Evolutionary conservation across 23 tunicate species (phyloP), one percentile per base, ranked within the genome.

Genomic region (Trididemnum miniatum): DNA sequence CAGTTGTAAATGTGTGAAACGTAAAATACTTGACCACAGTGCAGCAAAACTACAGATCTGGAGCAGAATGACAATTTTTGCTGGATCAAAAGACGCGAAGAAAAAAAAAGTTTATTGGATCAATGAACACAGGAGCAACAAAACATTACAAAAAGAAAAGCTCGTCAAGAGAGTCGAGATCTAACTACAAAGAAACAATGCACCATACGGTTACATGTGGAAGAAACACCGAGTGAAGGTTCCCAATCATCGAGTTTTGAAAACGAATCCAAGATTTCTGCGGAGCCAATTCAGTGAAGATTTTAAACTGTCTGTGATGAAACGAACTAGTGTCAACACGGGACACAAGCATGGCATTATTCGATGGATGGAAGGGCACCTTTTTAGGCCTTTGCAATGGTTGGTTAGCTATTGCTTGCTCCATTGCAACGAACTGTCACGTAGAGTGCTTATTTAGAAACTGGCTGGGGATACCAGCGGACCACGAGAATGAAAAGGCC

Each of bases 101-200:
- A 62, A 62, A 62, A n/a, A n/a, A n/a, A 62, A 12, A 12, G 67
- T 62, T 62, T 62, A 62, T 62, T 12, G 67, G 67, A 62, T 26
- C 26, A n/a, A 26, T 62, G 26, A 26, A 62, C 29, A 26, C 26
- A n/a, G 67, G 26, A 62, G 67, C 67, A 62, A 62, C 67, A 62
- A 62, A 62, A n/a, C n/a, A n/a, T n/a, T n/a, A n/a, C n/a, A n/a
- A n/a, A n/a, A n/a, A n/a, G n/a, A n/a, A n/a, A n/a, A n/a, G n/a
- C n/a, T n/a, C n/a, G n/a, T n/a, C n/a, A n/a, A n/a, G n/a, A n/a
- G n/a, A n/a, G n/a, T n/a, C n/a, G n/a, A n/a, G n/a, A n/a, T n/a
- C n/a, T n/a, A n/a, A n/a, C n/a, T n/a, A n/a, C n/a, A n/a, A n/a
- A n/a, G n/a, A n/a, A n/a, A n/a, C n/a, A n/a, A n/a, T n/a, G n/a